These are phyloP conservation scores for Actinostola sp. DNA, from an alignment of 92 coral and sea anemone species.

Conservation along the genomic window DNA sequence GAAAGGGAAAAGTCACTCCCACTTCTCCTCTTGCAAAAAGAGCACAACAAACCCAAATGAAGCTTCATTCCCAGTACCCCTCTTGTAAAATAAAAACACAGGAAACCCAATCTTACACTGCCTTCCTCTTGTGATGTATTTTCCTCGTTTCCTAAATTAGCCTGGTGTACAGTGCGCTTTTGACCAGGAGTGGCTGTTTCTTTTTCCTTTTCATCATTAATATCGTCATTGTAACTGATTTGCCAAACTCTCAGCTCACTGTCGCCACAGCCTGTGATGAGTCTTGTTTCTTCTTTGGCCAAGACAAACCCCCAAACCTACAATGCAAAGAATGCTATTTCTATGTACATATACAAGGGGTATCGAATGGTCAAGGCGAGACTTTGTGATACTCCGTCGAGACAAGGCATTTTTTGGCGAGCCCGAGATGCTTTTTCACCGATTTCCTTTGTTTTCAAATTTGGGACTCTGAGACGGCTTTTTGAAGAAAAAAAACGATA, in stretches of 20 bases:
- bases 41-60: too few relatives aligned
- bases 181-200: slow-evolving; percentile 20
- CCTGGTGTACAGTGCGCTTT: slow-evolving; percentile 45
- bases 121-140: slow-evolving; percentile 19
- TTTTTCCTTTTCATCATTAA: slow-evolving; percentile 8
- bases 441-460: too few relatives aligned
- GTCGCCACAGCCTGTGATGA: slow-evolving; percentile 94
- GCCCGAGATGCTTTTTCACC: too few relatives aligned
- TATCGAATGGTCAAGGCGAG: too few relatives aligned
- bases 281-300: slow-evolving; percentile 70
- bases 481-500: too few relatives aligned
- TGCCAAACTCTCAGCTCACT: slow-evolving; percentile 93
- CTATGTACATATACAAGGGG: too few relatives aligned
- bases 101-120: neutral
- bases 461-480: too few relatives aligned
- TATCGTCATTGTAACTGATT: slow-evolving; percentile 51
- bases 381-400: too few relatives aligned
- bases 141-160: slow-evolving; percentile 37
- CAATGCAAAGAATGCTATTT: neutral
- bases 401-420: too few relatives aligned
- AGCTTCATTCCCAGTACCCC: neutral
- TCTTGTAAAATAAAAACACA: neutral
- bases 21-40: too few relatives aligned
- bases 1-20: too few relatives aligned
- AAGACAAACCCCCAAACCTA: slow-evolving; percentile 94